Percentiles rank a stretch among this genome's conserved stretches.
These are phyloP conservation scores for Odontophorus gujanensis DNA, from an alignment of 2,113 vertebrate species.

Conservation along the genomic window DNA sequence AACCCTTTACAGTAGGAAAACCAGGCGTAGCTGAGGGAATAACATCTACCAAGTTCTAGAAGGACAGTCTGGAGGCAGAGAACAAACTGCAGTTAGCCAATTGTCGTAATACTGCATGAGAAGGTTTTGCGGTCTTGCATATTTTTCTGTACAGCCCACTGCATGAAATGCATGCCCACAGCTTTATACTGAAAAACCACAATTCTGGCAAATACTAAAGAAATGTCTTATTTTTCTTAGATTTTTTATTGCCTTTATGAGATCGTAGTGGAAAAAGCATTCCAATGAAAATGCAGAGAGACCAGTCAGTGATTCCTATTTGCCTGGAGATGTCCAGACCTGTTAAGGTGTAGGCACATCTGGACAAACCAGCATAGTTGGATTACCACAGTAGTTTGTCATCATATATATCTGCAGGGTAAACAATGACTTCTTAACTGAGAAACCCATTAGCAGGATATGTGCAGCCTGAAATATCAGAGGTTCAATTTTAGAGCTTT, in stretches of 20 bases:
- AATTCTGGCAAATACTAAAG: neutral
- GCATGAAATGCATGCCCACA: neutral
- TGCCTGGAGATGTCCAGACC: neutral
- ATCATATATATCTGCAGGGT: neutral
- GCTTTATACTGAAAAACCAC: neutral
- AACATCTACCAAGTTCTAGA: neutral
- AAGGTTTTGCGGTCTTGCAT: neutral
- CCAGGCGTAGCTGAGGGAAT: neutral
- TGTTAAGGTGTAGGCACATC: neutral
- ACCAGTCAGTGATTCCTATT: neutral
- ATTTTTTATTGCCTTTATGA: neutral
- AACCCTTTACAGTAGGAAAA: neutral
- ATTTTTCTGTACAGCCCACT: neutral
- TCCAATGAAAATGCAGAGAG: neutral
- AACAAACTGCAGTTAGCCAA: neutral
- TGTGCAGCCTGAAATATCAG: neutral
- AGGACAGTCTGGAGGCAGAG: neutral
- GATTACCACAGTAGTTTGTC: neutral
- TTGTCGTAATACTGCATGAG: neutral
- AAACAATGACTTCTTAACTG: neutral
- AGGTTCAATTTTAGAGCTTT: neutral
- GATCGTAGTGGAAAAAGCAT: neutral
- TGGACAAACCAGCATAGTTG: neutral
- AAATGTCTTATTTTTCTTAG: neutral
- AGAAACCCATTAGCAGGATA: neutral